Conservation (phyloP, 2,797 vertebrate genomes). For the Melopsittacus undulatus region DNA sequence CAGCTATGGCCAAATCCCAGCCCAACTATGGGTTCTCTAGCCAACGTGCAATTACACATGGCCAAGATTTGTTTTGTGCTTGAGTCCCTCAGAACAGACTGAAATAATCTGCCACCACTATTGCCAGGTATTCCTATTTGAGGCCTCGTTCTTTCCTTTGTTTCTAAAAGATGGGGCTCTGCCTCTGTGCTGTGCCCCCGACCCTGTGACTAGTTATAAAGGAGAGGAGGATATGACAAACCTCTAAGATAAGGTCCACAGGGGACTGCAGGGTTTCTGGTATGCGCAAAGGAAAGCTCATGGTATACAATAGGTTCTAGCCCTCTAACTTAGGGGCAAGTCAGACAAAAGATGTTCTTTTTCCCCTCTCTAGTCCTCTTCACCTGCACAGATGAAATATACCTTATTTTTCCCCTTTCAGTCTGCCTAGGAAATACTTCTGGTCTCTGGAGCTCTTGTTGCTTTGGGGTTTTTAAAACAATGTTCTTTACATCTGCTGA, state of each 20-base stretch:
- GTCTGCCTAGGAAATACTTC: background rate
- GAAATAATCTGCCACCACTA: background rate
- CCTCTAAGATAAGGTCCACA: background rate
- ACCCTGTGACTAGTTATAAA: background rate
- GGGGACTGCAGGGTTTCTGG: background rate
- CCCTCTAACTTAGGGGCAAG: background rate
- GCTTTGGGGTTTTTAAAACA: background rate
- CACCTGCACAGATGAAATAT: background rate
- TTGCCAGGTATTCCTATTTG: background rate
- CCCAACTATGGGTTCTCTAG: background rate
- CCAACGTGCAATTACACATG: background rate
- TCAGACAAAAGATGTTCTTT: background rate
- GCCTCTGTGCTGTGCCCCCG: background rate
- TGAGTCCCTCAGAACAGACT: background rate
- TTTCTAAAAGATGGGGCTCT: background rate
- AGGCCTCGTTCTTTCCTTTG: background rate
- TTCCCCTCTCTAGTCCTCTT: background rate
- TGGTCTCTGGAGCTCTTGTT: background rate
- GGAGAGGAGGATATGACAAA: background rate
- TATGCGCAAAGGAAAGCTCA: background rate
- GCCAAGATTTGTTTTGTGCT: background rate
- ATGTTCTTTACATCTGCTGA: background rate
- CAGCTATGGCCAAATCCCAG: background rate
- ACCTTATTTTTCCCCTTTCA: background rate
- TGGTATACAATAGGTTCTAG: background rate